phyloP scores from a whole-genome alignment of 2,888 invertebrate species.

The Platerodrilus igneus region DNA sequence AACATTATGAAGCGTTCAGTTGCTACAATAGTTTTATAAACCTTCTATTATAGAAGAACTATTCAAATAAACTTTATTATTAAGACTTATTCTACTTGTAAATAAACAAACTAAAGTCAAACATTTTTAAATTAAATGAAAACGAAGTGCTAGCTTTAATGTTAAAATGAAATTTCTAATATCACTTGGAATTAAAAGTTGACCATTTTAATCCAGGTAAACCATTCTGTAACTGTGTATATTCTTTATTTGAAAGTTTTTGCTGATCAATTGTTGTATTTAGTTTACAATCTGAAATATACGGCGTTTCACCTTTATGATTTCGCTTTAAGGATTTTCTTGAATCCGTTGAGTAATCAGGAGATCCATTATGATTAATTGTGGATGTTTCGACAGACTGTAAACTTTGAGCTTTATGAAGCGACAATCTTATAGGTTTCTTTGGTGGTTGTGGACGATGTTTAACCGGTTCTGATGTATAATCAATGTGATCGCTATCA shows the following conservation, averaged over 20 bases:
- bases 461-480: slow-evolving; percentile 57
- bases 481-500: slow-evolving; percentile 65
- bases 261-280: slow-evolving; percentile 16
- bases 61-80: too few relatives aligned
- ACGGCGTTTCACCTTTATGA: slow-evolving; percentile 51
- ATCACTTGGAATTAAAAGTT: slow-evolving; percentile 22
- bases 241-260: slow-evolving; percentile 12
- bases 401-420: slow-evolving; percentile 78
- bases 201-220: slow-evolving; percentile 25
- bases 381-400: slow-evolving; percentile 61
- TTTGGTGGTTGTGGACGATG: slow-evolving; percentile 76
- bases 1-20: too few relatives aligned
- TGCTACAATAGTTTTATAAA: too few relatives aligned
- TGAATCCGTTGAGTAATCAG: slow-evolving; percentile 31
- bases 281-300: slow-evolving; percentile 15
- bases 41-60: too few relatives aligned
- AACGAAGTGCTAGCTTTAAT: too few relatives aligned
- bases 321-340: slow-evolving; percentile 60
- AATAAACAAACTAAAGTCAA: too few relatives aligned
- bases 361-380: slow-evolving; percentile 32
- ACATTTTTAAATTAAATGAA: too few relatives aligned
- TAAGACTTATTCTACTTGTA: too few relatives aligned
- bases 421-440: slow-evolving; percentile 75
- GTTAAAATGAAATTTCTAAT: too few relatives aligned
- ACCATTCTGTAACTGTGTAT: slow-evolving; percentile 13